A percentile compares a stretch with the other conserved stretches of the same genome.
These are phyloP conservation scores for Fissipunctia ypsillon DNA, from an alignment of 2,888 invertebrate species.

Conservation along the genomic window DNA sequence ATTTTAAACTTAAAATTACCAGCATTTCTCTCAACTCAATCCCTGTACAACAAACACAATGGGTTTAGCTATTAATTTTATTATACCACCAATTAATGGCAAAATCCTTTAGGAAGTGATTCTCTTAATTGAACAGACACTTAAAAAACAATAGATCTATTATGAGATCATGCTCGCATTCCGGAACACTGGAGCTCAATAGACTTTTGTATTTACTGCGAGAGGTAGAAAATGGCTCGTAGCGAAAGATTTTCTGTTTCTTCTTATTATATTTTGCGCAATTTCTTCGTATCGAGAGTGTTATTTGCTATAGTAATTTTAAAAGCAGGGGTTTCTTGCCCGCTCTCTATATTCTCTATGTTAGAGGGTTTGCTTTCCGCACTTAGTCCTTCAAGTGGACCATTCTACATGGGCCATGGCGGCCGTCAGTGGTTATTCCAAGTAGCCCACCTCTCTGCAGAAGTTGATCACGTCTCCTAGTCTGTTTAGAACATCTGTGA, in stretches of 20 bases:
- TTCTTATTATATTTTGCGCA: slow-evolving; percentile 39
- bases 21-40: neutral
- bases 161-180: slow-evolving; percentile 56
- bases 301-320: slow-evolving; percentile 1
- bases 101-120: slow-evolving; percentile 53
- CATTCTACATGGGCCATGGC: no score
- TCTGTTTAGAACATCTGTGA: no score
- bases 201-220: slow-evolving; percentile 49
- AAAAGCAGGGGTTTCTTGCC: neutral
- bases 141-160: slow-evolving; percentile 63
- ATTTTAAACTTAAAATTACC: slow-evolving; percentile 9
- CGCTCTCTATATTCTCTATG: no score
- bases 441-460: no score
- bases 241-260: slow-evolving; percentile 31
- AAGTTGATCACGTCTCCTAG: no score
- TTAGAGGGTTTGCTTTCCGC: no score
- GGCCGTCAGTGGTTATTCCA: no score
- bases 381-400: no score
- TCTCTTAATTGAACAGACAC: slow-evolving; percentile 60
- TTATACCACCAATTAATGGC: slow-evolving; percentile 50
- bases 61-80: slow-evolving; percentile 53
- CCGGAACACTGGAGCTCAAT: slow-evolving; percentile 59
- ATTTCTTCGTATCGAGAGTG: slow-evolving; percentile 1
- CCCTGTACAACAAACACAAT: slow-evolving; percentile 36
- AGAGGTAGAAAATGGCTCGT: slow-evolving; percentile 49